Conservation (phyloP, 2,113 vertebrate species). For the Gallinago jamesoni region DNA sequence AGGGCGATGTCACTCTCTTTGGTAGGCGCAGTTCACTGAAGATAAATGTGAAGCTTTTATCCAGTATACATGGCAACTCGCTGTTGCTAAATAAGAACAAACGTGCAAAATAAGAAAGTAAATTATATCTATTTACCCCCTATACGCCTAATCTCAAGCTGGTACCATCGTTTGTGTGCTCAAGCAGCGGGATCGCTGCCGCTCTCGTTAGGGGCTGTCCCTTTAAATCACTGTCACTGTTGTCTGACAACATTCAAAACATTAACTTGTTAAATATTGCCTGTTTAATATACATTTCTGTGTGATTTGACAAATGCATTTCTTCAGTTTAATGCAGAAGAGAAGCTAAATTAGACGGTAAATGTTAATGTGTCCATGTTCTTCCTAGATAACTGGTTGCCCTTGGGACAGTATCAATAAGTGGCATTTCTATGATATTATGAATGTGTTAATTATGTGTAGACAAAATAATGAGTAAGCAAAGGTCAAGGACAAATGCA, state of each 20-base stretch:
- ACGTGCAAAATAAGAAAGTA: not conserved
- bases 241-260: not conserved
- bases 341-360: conserved; percentile 57
- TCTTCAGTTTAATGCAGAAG: conserved; percentile 2
- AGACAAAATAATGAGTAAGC: conserved; percentile 55
- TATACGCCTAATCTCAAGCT: not conserved
- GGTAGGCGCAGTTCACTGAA: not conserved
- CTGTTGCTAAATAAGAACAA: not conserved
- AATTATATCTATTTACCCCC: fast-evolving
- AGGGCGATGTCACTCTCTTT: not conserved
- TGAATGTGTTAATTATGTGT: conserved; percentile 62
- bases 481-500: conserved; percentile 65
- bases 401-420: conserved; percentile 57
- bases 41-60: not conserved
- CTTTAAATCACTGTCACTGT: not conserved
- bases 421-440: conserved; percentile 59
- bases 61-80: not conserved
- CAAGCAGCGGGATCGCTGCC: fast-evolving
- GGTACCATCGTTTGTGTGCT: not conserved
- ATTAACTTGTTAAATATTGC: not conserved
- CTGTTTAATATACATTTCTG: conserved; percentile 16
- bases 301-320: conserved; percentile 38
- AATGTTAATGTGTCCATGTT: conserved; percentile 62
- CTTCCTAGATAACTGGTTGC: conserved; percentile 29
- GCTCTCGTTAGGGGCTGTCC: not conserved